phyloP scores from a whole-genome alignment of 2,113 vertebrate genomes.

The Zosterops hypoxanthus region DNA sequence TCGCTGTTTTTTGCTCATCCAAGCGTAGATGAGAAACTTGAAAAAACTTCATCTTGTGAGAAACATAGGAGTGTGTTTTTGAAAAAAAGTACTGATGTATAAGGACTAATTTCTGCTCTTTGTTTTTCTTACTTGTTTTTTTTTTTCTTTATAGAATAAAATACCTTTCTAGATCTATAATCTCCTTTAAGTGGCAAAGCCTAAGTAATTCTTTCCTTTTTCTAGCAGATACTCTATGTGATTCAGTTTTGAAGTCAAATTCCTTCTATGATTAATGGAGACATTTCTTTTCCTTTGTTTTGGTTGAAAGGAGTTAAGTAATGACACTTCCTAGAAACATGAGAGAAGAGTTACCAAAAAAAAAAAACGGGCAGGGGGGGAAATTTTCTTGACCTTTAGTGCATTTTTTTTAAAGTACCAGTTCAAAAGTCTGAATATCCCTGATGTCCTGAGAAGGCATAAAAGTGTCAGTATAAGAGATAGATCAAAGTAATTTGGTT shows the following conservation, averaged over 20 bases:
- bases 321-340: neutral
- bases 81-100: neutral
- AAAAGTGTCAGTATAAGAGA: neutral
- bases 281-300: neutral
- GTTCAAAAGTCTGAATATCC: constrained; percentile 17
- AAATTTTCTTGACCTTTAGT: neutral
- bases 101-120: neutral
- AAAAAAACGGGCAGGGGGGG: neutral
- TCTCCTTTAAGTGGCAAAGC: neutral
- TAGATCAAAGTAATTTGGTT: constrained; percentile 13
- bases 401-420: neutral
- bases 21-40: neutral
- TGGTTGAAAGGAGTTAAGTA: constrained; percentile 3
- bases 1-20: neutral
- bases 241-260: neutral
- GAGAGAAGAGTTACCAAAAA: neutral
- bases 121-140: neutral
- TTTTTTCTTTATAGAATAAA: neutral
- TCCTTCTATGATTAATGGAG: neutral
- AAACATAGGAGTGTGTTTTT: neutral
- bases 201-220: neutral
- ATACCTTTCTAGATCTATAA: neutral
- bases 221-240: neutral
- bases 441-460: constrained; percentile 9
- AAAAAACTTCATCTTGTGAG: neutral